These are phyloP conservation scores for Aethes cnicana DNA, from an alignment of 2,888 invertebrate genomes.

Conservation along the genomic window DNA sequence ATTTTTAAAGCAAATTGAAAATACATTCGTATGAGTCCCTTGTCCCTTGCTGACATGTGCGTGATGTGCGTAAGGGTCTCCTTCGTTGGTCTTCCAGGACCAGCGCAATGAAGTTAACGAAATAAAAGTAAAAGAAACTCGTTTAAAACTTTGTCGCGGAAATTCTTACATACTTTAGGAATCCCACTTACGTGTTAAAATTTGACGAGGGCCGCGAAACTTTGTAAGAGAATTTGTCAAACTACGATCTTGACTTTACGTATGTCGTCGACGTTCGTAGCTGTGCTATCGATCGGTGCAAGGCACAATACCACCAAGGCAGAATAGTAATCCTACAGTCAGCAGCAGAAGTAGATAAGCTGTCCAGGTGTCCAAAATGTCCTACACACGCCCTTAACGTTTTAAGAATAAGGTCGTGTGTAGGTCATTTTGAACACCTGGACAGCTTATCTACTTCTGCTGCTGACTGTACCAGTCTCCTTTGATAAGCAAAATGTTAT, in stretches of 20 bases:
- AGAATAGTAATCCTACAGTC: no score
- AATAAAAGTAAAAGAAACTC: slow-evolving; percentile 21
- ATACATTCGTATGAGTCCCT: slow-evolving; percentile 3
- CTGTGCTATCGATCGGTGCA: no score
- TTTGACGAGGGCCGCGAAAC: slow-evolving; percentile 6
- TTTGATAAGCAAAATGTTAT: no score
- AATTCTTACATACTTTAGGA: slow-evolving; percentile 5
- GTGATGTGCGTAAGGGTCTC: slow-evolving; percentile 6
- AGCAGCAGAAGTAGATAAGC: no score
- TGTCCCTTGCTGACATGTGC: slow-evolving; percentile 9
- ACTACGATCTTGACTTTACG: neutral
- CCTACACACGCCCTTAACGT: no score
- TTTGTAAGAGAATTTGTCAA: neutral
- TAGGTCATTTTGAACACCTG: no score
- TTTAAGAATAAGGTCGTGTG: no score
- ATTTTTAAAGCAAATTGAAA: slow-evolving; percentile 9
- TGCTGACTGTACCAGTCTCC: no score
- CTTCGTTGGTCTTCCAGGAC: slow-evolving; percentile 1
- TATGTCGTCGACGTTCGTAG: neutral
- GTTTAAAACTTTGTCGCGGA: slow-evolving; percentile 18
- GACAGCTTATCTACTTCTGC: no score
- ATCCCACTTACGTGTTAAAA: slow-evolving; percentile 3
- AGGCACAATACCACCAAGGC: no score
- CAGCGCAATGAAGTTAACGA: slow-evolving; percentile 11
- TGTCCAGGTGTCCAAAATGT: no score